Base-by-base conservation (phyloP, 2,888 invertebrate genomes). In the Microplitis deprimator region DNA sequence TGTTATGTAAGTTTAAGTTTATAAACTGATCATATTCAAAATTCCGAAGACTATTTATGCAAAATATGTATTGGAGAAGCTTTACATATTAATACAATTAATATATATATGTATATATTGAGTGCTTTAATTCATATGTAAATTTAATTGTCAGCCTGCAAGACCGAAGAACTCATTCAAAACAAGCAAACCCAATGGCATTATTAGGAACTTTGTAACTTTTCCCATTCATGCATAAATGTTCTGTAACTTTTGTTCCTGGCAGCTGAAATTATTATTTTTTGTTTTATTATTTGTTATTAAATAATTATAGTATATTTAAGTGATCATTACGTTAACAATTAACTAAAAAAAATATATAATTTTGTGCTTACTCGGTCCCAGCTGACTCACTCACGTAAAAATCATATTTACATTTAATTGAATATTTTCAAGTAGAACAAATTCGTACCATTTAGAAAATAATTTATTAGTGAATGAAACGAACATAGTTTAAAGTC, bases 71-170 rank as follows among this genome's bases (percentile, higher is more conserved):
- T 50, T 50, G 10, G 13, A 50, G 50, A 13, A 50, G 50, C 8
- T 50, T 50, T 50, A 50, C 50, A 50, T 50, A 13, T 50, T 8
- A 50, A 50, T 50, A 50, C 50, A 3, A 50, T 50, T 50, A 50
- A 50, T 8, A 50, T 13, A 50, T 50, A 1, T 10, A 10, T 50
- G 5, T 41, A 41, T 41, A 41, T 41, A 77, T 79, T 79, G 78
- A 80, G 77, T 77, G 79, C 78, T 73, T 61, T 69, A 76, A 80
- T 81, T 81, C 78, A 71, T 75, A 79, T 81, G 80, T 73, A 78
- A 81, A 81, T 81, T 73, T 79, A 77, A 80, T 79, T 75, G 74
- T 62, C 16, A 39, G 13, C 13, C 17, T 70, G 16, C 60, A 60
- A 50, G 50, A 50, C 5, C 50, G 10, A 50, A 50, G 50, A 50